Evolutionary conservation across 2,888 invertebrate species (phyloP).

Genomic region (Hymenopus coronatus): DNA sequence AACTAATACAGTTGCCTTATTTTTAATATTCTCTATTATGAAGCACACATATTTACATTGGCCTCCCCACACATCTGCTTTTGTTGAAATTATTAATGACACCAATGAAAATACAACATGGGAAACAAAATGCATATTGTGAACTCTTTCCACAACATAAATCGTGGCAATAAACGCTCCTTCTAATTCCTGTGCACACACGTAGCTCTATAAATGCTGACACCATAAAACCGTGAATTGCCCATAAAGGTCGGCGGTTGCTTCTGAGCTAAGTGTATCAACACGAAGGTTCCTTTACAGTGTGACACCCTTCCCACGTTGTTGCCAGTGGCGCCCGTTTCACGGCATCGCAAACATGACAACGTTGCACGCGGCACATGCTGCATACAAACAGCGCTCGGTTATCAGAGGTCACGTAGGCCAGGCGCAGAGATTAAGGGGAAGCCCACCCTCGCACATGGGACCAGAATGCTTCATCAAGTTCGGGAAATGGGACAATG

Average conservation of each 20-base stretch:
- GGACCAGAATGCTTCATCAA: conserved; percentile 27
- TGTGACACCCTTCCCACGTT: not conserved
- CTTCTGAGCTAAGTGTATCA: not conserved
- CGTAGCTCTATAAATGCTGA: too few species aligned
- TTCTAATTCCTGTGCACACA: too few species aligned
- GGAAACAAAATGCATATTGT: too few species aligned
- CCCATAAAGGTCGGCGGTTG: not conserved
- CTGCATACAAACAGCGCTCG: not conserved
- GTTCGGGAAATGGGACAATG: not conserved
- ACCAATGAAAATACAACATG: too few species aligned
- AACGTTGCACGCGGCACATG: not conserved
- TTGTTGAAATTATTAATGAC: too few species aligned
- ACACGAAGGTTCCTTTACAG: not conserved
- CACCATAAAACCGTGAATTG: not conserved
- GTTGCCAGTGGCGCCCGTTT: not conserved
- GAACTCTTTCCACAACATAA: too few species aligned
- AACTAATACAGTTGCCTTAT: too few species aligned
- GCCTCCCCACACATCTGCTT: too few species aligned
- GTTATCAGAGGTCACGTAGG: not conserved
- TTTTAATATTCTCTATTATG: too few species aligned
- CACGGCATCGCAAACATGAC: not conserved
- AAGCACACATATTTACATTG: too few species aligned
- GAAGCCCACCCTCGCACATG: conserved; percentile 24
- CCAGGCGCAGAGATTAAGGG: conserved; percentile 26
- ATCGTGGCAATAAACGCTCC: too few species aligned